Evolutionary conservation across 1,140 invertebrate genomes (phyloP).

Genomic region (Idris sp.): DNA sequence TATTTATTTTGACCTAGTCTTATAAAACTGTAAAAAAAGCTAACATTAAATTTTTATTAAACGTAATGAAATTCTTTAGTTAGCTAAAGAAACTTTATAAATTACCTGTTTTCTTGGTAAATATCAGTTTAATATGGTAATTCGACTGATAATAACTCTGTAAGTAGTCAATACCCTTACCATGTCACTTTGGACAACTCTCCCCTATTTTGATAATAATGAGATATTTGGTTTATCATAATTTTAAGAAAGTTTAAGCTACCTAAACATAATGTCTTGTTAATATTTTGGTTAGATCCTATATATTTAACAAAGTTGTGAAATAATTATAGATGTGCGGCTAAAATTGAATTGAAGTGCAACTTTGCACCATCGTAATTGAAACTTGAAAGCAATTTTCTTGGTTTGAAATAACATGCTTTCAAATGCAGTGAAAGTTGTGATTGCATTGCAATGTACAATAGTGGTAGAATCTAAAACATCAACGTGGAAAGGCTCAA

Average conservation of each 20-base stretch:
- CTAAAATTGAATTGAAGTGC: conserved; percentile 56
- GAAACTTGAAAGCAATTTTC: conserved; percentile 63
- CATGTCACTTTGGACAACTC: no score
- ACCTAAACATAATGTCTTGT: conserved; percentile 45
- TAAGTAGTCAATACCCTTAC: no score
- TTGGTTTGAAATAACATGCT: conserved; percentile 59
- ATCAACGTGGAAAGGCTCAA: conserved; percentile 46
- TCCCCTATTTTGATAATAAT: no score
- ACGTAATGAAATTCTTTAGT: no score
- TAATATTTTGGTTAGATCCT: conserved; percentile 55
- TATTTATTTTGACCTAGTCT: no score
- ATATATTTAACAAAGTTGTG: conserved; percentile 48
- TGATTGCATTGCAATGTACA: conserved; percentile 57
- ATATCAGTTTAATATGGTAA: no score
- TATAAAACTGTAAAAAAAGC: no score
- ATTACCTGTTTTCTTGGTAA: no score
- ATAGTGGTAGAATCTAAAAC: conserved; percentile 52
- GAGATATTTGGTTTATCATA: no score
- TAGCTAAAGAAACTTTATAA: no score
- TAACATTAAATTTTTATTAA: no score
- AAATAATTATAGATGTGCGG: conserved; percentile 58
- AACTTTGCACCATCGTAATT: conserved; percentile 58
- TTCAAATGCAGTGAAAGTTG: conserved; percentile 56
- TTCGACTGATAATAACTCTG: no score
- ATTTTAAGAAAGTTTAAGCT: conserved; percentile 21